Evolutionary conservation across 2,797 vertebrate genomes (phyloP).

Genomic region (Semaprochilodus insignis): DNA sequence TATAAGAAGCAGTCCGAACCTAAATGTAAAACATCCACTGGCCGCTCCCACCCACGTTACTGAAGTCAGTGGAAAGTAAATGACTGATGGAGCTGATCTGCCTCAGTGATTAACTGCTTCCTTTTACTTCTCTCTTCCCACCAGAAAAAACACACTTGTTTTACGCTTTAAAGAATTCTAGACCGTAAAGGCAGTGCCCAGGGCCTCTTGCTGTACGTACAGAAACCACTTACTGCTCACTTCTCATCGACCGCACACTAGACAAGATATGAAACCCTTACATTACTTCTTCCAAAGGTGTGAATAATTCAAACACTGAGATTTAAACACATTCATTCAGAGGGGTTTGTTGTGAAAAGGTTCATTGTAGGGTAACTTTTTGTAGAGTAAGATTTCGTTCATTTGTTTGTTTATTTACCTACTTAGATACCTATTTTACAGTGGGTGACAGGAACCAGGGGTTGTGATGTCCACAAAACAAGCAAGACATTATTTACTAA

Average conservation of each 20-base stretch:
- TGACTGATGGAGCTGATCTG: conserved; percentile 29
- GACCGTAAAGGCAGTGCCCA: not conserved
- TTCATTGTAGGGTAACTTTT: no score
- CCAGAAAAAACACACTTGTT: conserved; percentile 18
- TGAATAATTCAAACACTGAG: no score
- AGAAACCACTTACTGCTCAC: not conserved
- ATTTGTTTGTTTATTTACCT: no score
- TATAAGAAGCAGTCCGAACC: not conserved
- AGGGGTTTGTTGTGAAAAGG: no score
- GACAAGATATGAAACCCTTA: no score
- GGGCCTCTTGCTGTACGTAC: not conserved
- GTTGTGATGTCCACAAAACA: no score
- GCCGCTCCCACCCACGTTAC: not conserved
- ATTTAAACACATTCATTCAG: no score
- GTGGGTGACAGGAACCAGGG: no score
- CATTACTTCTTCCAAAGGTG: no score
- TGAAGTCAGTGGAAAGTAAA: conserved; percentile 23
- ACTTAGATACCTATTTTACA: no score
- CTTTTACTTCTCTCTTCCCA: conserved; percentile 25
- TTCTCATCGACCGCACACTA: not conserved
- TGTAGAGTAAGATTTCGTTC: no score
- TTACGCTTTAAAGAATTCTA: not conserved
- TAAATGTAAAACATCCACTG: not conserved
- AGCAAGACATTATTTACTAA: no score
- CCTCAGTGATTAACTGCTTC: conserved; percentile 9